Base-by-base conservation (phyloP, 2,797 vertebrate genomes). In the Sebastes nivosus region DNA sequence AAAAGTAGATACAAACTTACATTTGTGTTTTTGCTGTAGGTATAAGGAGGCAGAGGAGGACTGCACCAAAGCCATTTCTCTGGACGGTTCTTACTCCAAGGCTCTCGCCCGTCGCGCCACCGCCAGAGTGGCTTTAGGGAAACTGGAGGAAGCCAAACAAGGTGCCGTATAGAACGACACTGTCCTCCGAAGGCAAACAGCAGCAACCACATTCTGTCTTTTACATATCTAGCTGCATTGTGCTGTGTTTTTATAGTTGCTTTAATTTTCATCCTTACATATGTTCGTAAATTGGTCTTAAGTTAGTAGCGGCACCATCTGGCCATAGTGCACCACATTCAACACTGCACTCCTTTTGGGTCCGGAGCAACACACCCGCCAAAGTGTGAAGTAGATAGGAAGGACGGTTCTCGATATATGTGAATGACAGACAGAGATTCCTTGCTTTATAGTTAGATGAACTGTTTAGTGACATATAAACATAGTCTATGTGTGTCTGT, bases 91-190 rank as follows among this genome's bases (percentile, higher is more conserved):
- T 0, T 99, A 99, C 89, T 96, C 95, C 54, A 99, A 99, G 94
- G 99, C 98, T 12, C 98, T 98, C 66, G 97, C 98, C 66, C 96
- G 99, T 83, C 96, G 98, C 74, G 98, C 96, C 75, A 97, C 97
- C 20, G 98, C 99, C 61, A 95, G 97, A 91, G 93, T 94, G 80
- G 96, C 96, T 61, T 91, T 98, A 77, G 95, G 97, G 67, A 97
- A 96, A 64, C 87, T 96, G 42, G 90, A 91, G 68, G 97, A 97
- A 79, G 99, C 98, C 79, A 93, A 93, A 89, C 93, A 97, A 96
- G 99, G 99, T 99, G 90, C 16, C 30, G 69, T 12, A 8, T 1
- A 13, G 14, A 32, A 22, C 64, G 18, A 29, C 29, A 42, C 38
- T 59, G 29, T 61, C 27, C 6, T 52, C 5, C 2, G n/a, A 12